phyloP scores from a whole-genome alignment of 2,888 invertebrate species.

The Tipula lateralis region DNA sequence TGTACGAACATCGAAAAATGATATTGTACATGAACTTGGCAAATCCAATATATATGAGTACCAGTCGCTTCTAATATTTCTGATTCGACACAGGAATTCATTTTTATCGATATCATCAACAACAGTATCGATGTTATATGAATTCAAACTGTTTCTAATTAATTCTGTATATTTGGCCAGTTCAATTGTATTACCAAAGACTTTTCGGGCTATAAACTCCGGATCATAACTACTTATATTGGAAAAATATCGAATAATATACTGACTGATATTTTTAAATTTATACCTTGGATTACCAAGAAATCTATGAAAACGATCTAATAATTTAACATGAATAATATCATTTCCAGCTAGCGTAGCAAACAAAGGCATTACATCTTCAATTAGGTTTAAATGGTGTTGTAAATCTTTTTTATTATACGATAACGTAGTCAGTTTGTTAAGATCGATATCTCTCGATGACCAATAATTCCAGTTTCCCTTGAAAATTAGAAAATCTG shows the following conservation, averaged over 20 bases:
- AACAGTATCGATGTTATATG: neutral
- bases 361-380: neutral
- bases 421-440: neutral
- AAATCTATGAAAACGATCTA: neutral
- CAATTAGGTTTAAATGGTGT: neutral
- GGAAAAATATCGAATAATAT: neutral
- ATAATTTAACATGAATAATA: neutral
- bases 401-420: neutral
- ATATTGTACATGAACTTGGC: neutral
- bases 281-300: neutral
- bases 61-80: neutral
- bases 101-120: neutral
- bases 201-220: neutral
- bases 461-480: slow-evolving; percentile 12
- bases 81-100: neutral
- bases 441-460: neutral
- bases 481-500: neutral
- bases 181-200: neutral
- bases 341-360: neutral
- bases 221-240: neutral
- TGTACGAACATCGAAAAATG: neutral
- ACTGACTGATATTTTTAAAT: neutral
- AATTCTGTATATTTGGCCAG: neutral
- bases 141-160: neutral
- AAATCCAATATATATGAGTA: neutral